phyloP scores from a whole-genome alignment of 2,113 vertebrate species.

The Scopus umbretta region DNA sequence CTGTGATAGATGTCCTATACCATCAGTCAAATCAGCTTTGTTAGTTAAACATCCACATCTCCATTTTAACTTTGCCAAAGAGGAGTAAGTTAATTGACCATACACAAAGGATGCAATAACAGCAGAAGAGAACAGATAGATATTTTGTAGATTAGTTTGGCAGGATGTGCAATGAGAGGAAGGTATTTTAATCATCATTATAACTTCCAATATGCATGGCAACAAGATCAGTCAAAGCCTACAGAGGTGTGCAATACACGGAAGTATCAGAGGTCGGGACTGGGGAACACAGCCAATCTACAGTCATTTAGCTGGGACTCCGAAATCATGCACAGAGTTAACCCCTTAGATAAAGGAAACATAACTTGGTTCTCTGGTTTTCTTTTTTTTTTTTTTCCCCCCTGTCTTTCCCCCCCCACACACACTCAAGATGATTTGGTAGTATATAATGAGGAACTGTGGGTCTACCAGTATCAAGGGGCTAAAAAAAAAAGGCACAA shows the following conservation, averaged over 20 bases:
- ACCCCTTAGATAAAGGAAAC: not conserved
- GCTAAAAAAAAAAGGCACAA: not conserved
- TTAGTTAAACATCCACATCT: slow-evolving; percentile 74
- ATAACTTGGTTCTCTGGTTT: not conserved
- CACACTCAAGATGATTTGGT: not conserved
- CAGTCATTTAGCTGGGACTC: not conserved
- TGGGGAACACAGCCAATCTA: not conserved
- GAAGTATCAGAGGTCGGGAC: not conserved
- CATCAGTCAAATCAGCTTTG: slow-evolving; percentile 79
- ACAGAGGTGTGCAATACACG: not conserved
- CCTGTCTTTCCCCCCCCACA: no score
- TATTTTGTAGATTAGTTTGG: slow-evolving; percentile 67
- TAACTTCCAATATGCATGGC: slow-evolving; percentile 63
- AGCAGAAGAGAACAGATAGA: slow-evolving; percentile 66
- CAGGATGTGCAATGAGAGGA: slow-evolving; percentile 59
- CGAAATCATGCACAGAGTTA: slow-evolving; percentile 5
- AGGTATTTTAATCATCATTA: slow-evolving; percentile 61
- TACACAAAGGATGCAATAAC: slow-evolving; percentile 67
- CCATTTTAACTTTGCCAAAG: slow-evolving; percentile 73
- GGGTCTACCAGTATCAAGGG: not conserved
- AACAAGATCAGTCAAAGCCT: slow-evolving; percentile 50
- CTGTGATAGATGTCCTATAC: slow-evolving; percentile 72
- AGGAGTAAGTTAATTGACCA: slow-evolving; percentile 72
- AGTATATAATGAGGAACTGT: not conserved
- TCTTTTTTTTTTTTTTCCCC: no score